Evolutionary conservation across 2,888 invertebrate genomes (phyloP), one percentile per base, ranked within the genome.

Genomic region (Spisula subtruncata): DNA sequence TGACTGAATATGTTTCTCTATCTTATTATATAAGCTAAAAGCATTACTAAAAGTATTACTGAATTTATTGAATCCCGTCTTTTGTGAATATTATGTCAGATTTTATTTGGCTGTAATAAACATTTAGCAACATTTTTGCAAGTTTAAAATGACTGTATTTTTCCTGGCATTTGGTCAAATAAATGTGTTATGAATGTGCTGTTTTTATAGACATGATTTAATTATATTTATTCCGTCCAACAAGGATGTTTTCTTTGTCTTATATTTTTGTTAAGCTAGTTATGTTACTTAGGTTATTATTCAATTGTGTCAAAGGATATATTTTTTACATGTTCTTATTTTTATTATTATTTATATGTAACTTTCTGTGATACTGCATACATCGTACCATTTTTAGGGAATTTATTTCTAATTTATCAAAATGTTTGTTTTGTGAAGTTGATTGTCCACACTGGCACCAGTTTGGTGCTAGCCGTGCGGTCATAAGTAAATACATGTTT

Each of bases 281-380:
- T 4, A n/a, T 25, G 5, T 25, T 66, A 10, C 60, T n/a, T 12
- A 66, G 60, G 60, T 66, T 25, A 25, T 56, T 66, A 25, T 66
- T 66, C 25, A 12, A 25, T 25, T 66, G 25, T 66, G 60, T 66
- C 60, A 66, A 66, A 66, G 25, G 25, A 25, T 66, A 6, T 25
- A n/a, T 66, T 25, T 66, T 25, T 25, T 66, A 66, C 6, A 66
- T 25, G 25, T 66, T n/a, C 25, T 66, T 66, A 25, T 66, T 66
- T 66, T n/a, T 66, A 66, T 66, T 25, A 66, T 66, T 66, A 66
- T 66, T 66, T 66, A 56, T 56, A 25, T 66, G 25, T 66, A 25
- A 66, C 25, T 12, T 66, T 66, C 60, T 66, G 60, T 66, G 60
- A 66, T 66, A 66, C 25, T 66, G 60, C 60, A 66, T 56, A n/a